Evolutionary conservation across 64 coral and sea anemone species (phyloP), one percentile per base, ranked within the genome.

Genomic region (Actinia tenebrosa): DNA sequence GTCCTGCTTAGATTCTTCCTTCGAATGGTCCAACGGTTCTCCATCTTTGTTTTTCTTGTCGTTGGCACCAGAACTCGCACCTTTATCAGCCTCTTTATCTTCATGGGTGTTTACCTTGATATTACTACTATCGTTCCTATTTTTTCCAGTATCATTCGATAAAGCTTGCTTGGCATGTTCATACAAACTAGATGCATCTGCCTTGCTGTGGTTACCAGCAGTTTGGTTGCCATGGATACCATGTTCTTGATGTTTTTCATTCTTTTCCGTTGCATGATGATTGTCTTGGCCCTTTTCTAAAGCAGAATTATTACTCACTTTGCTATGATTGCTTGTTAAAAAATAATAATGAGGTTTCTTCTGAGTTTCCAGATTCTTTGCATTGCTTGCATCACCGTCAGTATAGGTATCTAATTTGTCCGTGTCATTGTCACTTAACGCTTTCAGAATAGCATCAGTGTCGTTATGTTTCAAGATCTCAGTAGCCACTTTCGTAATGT

Each of bases 391-490:
- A 42, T 25, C 69, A 75, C 0, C 22, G 16, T 81, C 79, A 47
- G 77, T 7, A 37, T 81, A 81, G 22, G 22, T 81, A 20, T 81
- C 79, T 53, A 81, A n/a, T n/a, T 16, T 81, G 18, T 53, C 79
- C 53, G 79, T 52, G 44, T 45, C 27, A 22, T 53, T 81, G 16
- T 50, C 50, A 81, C 43, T 52, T 52, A 81, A n/a, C 7, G 79
- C 79, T 52, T 52, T 81, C 50, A 81, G 22, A 20, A 81, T 44
- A 25, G 46, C 44, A 7, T 81, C 79, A 53, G 44, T 53, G 20
- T 81, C 79, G 17, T 81, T 81, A 9, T 50, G 18, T 81, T 81
- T 81, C 19, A 81, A 81, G 5, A 81, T 81, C 46, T 81, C 79
- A 19, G 44, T 23, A 19, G 79, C 79, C 10, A 81, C 79, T 81